Percentiles rank a stretch among this genome's conserved stretches.
These are phyloP conservation scores for Hephaestus fuliginosus DNA, from an alignment of 2,797 vertebrate species.

Conservation along the genomic window DNA sequence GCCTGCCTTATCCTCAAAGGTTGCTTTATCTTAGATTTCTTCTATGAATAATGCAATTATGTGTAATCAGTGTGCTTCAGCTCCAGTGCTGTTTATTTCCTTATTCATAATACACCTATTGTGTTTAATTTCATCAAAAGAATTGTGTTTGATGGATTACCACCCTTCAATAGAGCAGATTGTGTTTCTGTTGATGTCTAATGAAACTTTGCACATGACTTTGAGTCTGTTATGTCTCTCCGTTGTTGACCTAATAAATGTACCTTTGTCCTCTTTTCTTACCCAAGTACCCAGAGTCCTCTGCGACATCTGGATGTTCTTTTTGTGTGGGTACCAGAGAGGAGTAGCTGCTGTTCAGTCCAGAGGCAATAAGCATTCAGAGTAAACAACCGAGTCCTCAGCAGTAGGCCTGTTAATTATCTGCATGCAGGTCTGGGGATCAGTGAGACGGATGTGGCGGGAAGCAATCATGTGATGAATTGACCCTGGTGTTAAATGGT, in stretches of 20 bases:
- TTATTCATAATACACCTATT: conserved; percentile 27
- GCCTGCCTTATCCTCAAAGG: background rate
- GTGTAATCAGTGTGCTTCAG: conserved; percentile 12
- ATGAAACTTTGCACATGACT: conserved; percentile 27
- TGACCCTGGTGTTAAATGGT: conserved; percentile 80
- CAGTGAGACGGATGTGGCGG: conserved; percentile 63
- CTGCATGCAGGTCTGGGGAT: conserved; percentile 47
- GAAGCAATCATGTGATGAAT: conserved; percentile 76
- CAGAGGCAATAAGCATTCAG: conserved; percentile 50
- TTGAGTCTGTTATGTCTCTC: background rate
- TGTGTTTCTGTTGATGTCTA: conserved; percentile 11
- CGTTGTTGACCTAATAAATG: conserved; percentile 30
- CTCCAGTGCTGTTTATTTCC: conserved; percentile 14
- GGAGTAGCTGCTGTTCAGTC: conserved; percentile 18
- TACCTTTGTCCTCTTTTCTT: conserved; percentile 32
- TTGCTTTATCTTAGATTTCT: conserved; percentile 15
- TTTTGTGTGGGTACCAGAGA: conserved; percentile 23
- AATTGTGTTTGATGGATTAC: conserved; percentile 26
- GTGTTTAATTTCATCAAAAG: conserved; percentile 24
- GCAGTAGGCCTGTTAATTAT: conserved; percentile 66
- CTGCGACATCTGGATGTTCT: conserved; percentile 47
- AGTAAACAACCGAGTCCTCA: conserved; percentile 44
- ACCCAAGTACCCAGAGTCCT: conserved; percentile 9
- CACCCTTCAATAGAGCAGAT: background rate
- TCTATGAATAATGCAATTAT: conserved; percentile 27